Base-by-base conservation (phyloP, 2,888 invertebrate genomes). In the Aspidiotus rigidus region DNA sequence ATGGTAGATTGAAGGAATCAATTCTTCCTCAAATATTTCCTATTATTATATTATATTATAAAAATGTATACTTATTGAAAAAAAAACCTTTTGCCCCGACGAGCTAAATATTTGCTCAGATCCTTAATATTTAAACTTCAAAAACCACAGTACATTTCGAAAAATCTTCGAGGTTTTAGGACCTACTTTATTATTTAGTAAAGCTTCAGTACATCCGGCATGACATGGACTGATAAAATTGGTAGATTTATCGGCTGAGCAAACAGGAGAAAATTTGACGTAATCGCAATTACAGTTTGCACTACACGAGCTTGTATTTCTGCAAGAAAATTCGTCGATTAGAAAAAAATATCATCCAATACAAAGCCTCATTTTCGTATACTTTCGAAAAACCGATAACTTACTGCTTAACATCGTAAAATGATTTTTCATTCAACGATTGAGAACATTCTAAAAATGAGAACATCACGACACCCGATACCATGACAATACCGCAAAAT, bases 201-300 rank as follows among this genome's bases (percentile, higher is more conserved):
- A n/a, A 11, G 42, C 56, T 39, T 17, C 5, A 28, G 78, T 81
- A 76, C 89, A 90, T 7, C 90, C 90, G 17, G 90, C 90, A 76
- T 89, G 88, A 75, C 90, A 90, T 7, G 90, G 86, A 0, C 88
- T 89, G 74, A 89, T 89, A 75, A 84, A 90, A 3, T 86, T 86
- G 0, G 76, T 74, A 10, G 59, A 71, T 15, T 74, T 73, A 15
- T 77, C 77, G 13, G 74, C 72, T 15, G 76, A 76, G 13, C 88
- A 89, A 0, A 89, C 86, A 0, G 89, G 88, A 63, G 87, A 85
- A 75, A 87, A 89, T 72, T 85, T 84, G 28, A 86, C 85, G 74
- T 84, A 86, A 73, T 86, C 85, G 77, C 88, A 89, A 72, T 83
- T 79, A 75, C 88, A 89, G 71, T 82, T 79, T 16, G 80, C 78